Evolutionary conservation across 2,113 vertebrate genomes (phyloP), one percentile per base, ranked within the genome.

Genomic region (Crotalus helleri): DNA sequence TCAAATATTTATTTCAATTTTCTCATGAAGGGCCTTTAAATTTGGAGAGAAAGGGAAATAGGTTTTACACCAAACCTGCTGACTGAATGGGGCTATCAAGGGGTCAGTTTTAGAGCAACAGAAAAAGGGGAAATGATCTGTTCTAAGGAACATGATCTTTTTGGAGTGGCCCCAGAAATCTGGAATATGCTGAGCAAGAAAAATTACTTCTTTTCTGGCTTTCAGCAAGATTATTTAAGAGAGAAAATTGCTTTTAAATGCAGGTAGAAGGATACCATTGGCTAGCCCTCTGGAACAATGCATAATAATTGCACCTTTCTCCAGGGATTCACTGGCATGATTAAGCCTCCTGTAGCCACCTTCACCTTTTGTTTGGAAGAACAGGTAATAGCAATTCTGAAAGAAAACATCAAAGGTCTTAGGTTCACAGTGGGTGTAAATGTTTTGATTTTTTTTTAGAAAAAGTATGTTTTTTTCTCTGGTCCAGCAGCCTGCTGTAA

Each of bases 211-310:
- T n/a, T 89, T 64, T 49, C 58, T 29, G 6, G 89, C 58, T 23
- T 29, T 89, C 24, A 90, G 8, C 5, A 11, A 44, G 91, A 95
- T 97, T 97, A 97, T 97, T 97, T 97, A 97, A 96, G 54, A 94
- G 95, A 95, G 96, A 97, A 97, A 97, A 97, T 95, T 96, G 95
- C 95, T 96, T 96, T 97, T 96, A 96, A 97, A 97, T 59, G 91
- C 94, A 97, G 96, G 97, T 97, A 96, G 74, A 90, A 96, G 93
- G 95, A 54, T 90, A 94, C 95, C 26, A 55, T 21, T 85, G 91
- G 93, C 90, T 97, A 49, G 94, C 91, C 93, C 90, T n/a, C 57
- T 87, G 94, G 61, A 91, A 95, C 94, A 94, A 10, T 81, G 64
- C 46, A 92, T 93, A 93, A 93, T 95, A 94, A 94, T 93, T 81